phyloP scores from a whole-genome alignment of 2,113 vertebrate genomes.

The Callithrix jacchus region DNA sequence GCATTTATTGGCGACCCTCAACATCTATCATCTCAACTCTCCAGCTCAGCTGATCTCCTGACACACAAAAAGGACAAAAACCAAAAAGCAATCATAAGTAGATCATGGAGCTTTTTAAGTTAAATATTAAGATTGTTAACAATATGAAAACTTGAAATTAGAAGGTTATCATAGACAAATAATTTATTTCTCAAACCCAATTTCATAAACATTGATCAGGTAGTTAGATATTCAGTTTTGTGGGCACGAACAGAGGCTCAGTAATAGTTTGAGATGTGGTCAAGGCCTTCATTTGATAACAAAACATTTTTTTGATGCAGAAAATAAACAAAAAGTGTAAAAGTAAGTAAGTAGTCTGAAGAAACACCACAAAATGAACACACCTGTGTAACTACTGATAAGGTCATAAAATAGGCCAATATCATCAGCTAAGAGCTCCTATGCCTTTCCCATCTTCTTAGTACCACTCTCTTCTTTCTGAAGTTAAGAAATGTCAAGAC shows the following conservation, averaged over 20 bases:
- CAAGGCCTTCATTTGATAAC: neutral
- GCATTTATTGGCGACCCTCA: neutral
- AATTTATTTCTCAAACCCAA: neutral
- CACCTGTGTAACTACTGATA: neutral
- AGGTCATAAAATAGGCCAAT: neutral
- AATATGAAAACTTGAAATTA: neutral
- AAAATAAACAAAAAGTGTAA: neutral
- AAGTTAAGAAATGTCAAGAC: neutral
- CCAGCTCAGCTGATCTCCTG: neutral
- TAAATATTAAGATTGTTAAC: neutral
- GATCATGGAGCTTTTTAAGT: neutral
- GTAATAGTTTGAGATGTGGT: neutral
- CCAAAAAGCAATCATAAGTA: neutral
- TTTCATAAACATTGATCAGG: neutral
- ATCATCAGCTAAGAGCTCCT: accelerated
- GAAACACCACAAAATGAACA: neutral
- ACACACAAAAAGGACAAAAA: neutral
- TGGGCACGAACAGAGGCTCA: too few species aligned
- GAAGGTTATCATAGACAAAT: neutral
- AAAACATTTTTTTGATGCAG: neutral
- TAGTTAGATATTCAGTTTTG: neutral
- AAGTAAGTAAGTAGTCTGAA: neutral
- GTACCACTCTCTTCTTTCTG: neutral
- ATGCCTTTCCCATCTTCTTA: neutral
- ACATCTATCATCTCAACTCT: neutral